These are phyloP conservation scores for Saccostrea echinata DNA, from an alignment of 1,140 invertebrate genomes.

Conservation along the genomic window DNA sequence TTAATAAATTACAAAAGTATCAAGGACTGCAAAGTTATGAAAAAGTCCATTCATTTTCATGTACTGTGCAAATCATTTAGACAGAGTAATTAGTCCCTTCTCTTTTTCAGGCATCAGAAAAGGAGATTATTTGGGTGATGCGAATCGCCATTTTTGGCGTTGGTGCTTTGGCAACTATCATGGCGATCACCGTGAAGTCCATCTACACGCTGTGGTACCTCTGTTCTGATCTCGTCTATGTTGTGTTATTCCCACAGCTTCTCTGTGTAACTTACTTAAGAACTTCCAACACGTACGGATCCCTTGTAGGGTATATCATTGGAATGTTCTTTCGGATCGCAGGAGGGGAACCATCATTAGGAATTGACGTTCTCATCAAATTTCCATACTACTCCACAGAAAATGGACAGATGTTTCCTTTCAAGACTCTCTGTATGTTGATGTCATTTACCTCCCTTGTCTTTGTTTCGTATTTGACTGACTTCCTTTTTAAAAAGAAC, in stretches of 20 bases:
- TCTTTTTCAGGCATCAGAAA: constrained; percentile 77
- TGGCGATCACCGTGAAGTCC: constrained; percentile 97
- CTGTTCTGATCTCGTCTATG: constrained; percentile 99
- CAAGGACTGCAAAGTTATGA: no score
- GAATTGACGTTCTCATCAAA: constrained; percentile 90
- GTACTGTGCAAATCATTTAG: no score
- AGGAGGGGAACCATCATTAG: constrained; percentile 93
- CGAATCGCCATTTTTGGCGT: constrained; percentile 93
- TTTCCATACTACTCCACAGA: constrained; percentile 91
- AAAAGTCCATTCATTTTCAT: no score
- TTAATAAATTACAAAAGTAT: no score
- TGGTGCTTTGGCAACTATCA: constrained; percentile 93
- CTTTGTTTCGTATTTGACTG: constrained; percentile 80
- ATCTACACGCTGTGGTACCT: constrained; percentile 97
- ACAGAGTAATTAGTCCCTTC: background rate
- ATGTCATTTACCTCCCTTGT: constrained; percentile 84
- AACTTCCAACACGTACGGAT: constrained; percentile 95
- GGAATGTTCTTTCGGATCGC: constrained; percentile 92
- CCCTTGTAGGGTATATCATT: constrained; percentile 89
- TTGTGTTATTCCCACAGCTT: constrained; percentile 98
- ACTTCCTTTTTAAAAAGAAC: constrained; percentile 81
- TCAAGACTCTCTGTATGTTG: constrained; percentile 82
- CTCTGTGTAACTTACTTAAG: constrained; percentile 93
- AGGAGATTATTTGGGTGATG: constrained; percentile 99
- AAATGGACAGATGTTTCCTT: constrained; percentile 84